A percentile compares a stretch with the other conserved stretches of the same genome.
Conservation (phyloP, 2,888 invertebrate genomes). For the Uropetala carovei region DNA sequence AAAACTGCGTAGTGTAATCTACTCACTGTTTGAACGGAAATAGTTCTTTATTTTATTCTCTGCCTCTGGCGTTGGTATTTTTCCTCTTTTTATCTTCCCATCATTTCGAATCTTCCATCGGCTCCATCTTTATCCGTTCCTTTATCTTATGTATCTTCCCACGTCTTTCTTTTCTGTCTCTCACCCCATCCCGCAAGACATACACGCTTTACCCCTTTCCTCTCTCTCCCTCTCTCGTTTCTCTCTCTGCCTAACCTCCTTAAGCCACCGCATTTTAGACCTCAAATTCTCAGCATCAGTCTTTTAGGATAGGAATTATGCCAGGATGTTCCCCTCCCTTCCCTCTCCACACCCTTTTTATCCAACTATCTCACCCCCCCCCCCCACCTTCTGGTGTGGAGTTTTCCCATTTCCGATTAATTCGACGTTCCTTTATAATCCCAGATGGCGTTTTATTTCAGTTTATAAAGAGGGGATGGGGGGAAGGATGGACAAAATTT, state of each 20-base stretch:
- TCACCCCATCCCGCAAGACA: neutral
- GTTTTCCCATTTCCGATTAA: too few relatives aligned
- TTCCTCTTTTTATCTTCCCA: too few relatives aligned
- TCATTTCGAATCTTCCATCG: neutral
- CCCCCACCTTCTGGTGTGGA: neutral
- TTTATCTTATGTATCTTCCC: neutral
- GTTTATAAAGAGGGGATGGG: too few relatives aligned
- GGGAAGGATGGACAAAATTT: neutral
- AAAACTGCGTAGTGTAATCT: too few relatives aligned
- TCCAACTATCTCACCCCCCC: neutral
- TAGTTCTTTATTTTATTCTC: too few relatives aligned
- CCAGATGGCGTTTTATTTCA: too few relatives aligned
- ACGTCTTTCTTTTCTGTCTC: neutral
- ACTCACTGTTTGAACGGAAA: too few relatives aligned
- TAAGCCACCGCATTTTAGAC: slow-evolving; percentile 4
- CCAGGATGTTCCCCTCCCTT: neutral
- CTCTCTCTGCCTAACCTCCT: neutral
- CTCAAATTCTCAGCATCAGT: neutral
- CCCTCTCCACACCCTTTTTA: neutral
- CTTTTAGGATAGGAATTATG: neutral
- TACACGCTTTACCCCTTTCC: neutral
- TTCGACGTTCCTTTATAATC: too few relatives aligned
- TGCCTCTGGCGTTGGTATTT: too few relatives aligned
- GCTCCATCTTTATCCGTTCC: neutral
- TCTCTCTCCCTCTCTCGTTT: neutral